Percentiles rank a stretch among this genome's conserved stretches.
Conservation (phyloP, 2,888 invertebrate genomes). For the Prosopocoilus inquinatus region DNA sequence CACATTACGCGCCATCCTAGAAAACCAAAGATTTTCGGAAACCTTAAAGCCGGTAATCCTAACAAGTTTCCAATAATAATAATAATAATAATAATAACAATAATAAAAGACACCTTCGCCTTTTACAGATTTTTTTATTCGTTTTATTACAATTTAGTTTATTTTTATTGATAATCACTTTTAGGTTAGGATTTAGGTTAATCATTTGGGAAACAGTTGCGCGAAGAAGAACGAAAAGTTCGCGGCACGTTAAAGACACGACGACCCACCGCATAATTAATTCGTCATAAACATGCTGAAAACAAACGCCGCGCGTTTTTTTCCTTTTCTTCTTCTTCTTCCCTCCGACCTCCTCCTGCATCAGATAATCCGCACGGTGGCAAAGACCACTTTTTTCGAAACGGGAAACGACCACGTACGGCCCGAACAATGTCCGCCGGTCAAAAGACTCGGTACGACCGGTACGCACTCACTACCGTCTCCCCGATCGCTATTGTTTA, state of each 20-base stretch:
- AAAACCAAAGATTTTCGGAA: too few relatives aligned
- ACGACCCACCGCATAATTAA: slow-evolving; percentile 4
- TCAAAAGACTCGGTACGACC: slow-evolving; percentile 47
- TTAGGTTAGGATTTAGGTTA: too few relatives aligned
- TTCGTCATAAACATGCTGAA: slow-evolving; percentile 13
- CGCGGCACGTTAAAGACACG: not conserved
- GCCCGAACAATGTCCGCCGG: slow-evolving; percentile 42
- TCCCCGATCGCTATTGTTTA: slow-evolving; percentile 42
- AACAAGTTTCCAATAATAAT: too few relatives aligned
- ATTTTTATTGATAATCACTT: too few relatives aligned
- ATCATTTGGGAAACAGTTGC: not conserved
- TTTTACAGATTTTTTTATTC: too few relatives aligned
- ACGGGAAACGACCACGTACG: slow-evolving; percentile 9
- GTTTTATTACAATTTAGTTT: too few relatives aligned
- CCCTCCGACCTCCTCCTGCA: not conserved
- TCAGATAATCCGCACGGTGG: slow-evolving; percentile 6
- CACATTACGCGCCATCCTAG: too few relatives aligned
- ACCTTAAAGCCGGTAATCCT: too few relatives aligned
- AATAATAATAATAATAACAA: too few relatives aligned
- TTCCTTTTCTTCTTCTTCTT: not conserved
- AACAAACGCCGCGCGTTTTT: slow-evolving; percentile 1
- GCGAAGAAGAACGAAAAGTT: not conserved
- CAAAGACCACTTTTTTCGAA: slow-evolving; percentile 7
- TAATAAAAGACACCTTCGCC: too few relatives aligned
- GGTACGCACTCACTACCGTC: slow-evolving; percentile 38